A percentile compares a stretch with the other conserved stretches of the same genome.
These are phyloP conservation scores for Lithophane ornitopus DNA, from an alignment of 2,888 invertebrate species.

Conservation along the genomic window DNA sequence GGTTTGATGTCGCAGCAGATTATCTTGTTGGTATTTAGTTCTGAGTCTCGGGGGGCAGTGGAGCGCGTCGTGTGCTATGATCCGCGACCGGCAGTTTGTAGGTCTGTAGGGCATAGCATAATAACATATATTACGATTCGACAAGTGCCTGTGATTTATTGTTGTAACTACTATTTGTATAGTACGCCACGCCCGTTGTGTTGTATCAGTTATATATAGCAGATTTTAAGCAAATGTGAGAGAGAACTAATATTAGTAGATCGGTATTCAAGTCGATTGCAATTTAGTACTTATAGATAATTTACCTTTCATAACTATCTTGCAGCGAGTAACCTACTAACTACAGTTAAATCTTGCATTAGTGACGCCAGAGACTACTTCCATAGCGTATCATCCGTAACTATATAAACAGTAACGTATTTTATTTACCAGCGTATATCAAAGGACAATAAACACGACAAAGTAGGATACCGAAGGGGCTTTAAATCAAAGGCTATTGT, in stretches of 20 bases:
- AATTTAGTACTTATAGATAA: neutral
- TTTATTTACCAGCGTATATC: neutral
- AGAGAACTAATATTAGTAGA: neutral
- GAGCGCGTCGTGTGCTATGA: constrained; percentile 61
- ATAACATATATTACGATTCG: constrained; percentile 59
- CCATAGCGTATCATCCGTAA: neutral
- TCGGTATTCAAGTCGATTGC: neutral
- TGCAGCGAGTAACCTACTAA: neutral
- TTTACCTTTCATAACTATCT: neutral
- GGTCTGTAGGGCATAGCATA: constrained; percentile 64
- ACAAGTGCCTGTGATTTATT: constrained; percentile 69
- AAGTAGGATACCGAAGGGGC: neutral
- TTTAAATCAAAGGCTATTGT: neutral
- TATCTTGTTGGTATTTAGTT: constrained; percentile 46
- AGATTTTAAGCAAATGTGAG: neutral
- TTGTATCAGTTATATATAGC: constrained; percentile 21
- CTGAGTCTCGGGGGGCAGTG: constrained; percentile 43
- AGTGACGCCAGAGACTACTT: neutral
- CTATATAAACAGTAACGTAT: neutral
- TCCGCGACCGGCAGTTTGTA: constrained; percentile 60
- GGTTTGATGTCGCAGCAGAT: constrained; percentile 53
- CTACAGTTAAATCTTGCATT: neutral
- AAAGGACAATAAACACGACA: neutral
- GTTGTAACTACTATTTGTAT: constrained; percentile 39
- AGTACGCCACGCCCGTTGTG: constrained; percentile 35